phyloP scores from a whole-genome alignment of 2,888 invertebrate species.

The Calameuta filiformis region DNA sequence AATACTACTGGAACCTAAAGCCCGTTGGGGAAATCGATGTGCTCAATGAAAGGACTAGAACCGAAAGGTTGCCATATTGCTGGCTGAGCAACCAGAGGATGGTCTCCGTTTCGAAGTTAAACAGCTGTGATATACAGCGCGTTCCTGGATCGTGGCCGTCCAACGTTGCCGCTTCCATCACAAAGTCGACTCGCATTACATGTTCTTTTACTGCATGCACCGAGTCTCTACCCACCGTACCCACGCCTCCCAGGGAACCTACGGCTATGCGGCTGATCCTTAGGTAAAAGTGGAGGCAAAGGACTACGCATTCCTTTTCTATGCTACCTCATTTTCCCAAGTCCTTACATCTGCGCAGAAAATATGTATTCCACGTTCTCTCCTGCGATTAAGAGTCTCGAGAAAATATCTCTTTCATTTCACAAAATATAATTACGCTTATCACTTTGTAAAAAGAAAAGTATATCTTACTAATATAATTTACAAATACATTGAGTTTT shows the following conservation, averaged over 20 bases:
- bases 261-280: conserved; percentile 7
- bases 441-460: no score
- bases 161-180: conserved; percentile 34
- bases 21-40: background rate
- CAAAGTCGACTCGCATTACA: conserved; percentile 30
- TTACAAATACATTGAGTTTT: no score
- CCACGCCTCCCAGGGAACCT: conserved; percentile 20
- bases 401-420: background rate
- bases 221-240: conserved; percentile 12
- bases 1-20: background rate
- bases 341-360: background rate
- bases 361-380: background rate
- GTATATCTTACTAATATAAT: no score
- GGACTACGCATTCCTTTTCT: conserved; percentile 26
- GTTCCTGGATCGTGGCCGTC: conserved; percentile 15
- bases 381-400: background rate
- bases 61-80: background rate
- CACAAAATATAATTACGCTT: no score
- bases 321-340: background rate
- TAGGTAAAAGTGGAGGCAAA: background rate
- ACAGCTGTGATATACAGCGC: background rate
- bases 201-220: conserved; percentile 38
- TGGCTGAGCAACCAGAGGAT: background rate
- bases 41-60: background rate
- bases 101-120: background rate